Percentiles rank a stretch among this genome's conserved stretches.
Evolutionary conservation across 2,113 vertebrate species (phyloP).

Genomic region (Pelusios castaneus): DNA sequence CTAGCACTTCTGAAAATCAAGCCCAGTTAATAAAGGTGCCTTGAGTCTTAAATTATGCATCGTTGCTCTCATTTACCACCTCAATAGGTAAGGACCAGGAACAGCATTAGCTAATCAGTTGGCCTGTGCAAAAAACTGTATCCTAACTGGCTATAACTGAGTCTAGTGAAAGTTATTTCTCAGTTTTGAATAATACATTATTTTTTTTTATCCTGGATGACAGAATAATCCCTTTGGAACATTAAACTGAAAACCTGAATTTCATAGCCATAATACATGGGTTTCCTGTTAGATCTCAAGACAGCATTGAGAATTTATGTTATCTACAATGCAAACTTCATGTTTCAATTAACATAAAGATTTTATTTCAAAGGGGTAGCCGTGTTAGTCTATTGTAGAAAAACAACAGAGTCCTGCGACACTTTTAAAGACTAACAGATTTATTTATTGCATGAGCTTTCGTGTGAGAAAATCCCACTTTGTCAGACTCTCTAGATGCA

Average conservation of each 20-base stretch:
- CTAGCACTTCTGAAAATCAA: not conserved
- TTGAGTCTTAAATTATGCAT: not conserved
- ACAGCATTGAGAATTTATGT: not conserved
- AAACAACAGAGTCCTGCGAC: too few relatives aligned
- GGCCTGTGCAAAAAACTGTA: not conserved
- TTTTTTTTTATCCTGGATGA: not conserved
- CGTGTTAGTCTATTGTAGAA: too few relatives aligned
- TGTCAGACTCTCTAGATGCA: not conserved
- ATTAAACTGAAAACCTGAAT: not conserved
- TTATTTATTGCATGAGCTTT: too few relatives aligned
- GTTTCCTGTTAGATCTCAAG: not conserved
- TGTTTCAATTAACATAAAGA: not conserved
- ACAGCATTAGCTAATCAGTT: not conserved
- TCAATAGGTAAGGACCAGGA: not conserved
- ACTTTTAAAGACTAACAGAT: too few relatives aligned
- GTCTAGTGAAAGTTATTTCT: not conserved
- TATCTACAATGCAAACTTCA: not conserved
- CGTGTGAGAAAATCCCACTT: too few relatives aligned
- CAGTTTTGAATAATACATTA: not conserved
- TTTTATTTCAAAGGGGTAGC: too few relatives aligned
- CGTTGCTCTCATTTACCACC: not conserved
- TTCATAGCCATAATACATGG: not conserved
- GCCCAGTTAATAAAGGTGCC: not conserved
- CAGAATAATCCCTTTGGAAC: not conserved
- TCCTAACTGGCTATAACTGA: not conserved